Evolutionary conservation across 2,888 invertebrate species (phyloP).

Genomic region (Chrysina gloriosa): DNA sequence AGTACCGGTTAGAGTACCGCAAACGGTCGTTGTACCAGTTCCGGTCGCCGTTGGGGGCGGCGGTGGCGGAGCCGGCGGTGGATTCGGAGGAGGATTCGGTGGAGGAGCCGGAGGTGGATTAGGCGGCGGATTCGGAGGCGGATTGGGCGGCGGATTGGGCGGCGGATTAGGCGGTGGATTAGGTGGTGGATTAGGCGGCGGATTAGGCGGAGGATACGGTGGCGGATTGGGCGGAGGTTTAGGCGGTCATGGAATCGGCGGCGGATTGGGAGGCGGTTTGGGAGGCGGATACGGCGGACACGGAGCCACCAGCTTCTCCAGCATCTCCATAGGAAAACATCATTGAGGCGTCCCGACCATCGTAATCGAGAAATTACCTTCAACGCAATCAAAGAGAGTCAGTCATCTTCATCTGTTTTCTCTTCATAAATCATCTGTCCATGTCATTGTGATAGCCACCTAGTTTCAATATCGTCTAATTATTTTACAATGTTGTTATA

Average conservation of each 20-base stretch:
- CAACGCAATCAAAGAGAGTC: conserved; percentile 6
- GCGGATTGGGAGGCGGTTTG: conserved; percentile 31
- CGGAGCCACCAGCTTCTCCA: conserved; percentile 55
- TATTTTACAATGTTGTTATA: conserved; percentile 26
- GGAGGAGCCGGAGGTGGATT: conserved; percentile 42
- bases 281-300: conserved; percentile 55
- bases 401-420: conserved; percentile 23
- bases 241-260: conserved; percentile 40
- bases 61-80: conserved; percentile 52
- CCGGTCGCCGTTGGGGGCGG: conserved; percentile 67
- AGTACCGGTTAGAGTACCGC: conserved; percentile 61
- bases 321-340: conserved; percentile 54
- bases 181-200: conserved; percentile 36
- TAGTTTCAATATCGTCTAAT: conserved; percentile 35
- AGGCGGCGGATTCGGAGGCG: conserved; percentile 20
- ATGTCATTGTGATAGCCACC: conserved; percentile 46
- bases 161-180: conserved; percentile 26
- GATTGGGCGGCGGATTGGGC: conserved; percentile 21
- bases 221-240: conserved; percentile 37
- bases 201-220: conserved; percentile 6
- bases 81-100: conserved; percentile 47
- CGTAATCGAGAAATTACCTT: not conserved
- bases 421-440: conserved; percentile 41
- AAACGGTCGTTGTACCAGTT: conserved; percentile 68
- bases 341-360: conserved; percentile 28